Base-by-base conservation (phyloP, 2,888 invertebrate species). In the Plusia festucae region DNA sequence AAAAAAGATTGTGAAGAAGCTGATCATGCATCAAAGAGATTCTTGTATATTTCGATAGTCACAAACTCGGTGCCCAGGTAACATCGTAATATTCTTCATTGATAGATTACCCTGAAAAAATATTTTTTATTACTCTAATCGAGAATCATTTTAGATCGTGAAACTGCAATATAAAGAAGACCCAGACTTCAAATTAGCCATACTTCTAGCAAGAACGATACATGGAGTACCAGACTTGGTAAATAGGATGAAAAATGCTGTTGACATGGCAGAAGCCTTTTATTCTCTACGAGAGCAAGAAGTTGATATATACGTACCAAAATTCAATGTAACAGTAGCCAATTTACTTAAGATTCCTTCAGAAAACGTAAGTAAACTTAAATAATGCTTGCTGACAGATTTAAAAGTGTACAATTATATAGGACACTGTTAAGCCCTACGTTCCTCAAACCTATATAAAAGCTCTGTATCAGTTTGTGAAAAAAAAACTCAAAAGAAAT, bases 61-160 rank as follows among this genome's bases (percentile, higher is more conserved):
- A 1, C 1, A 6, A 0, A 13, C 60, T 73, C 8, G 30, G 46
- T 0, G 64, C 77, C 5, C 64, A 65, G 68, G 74, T 73, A 67
- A n/a, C 9, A 20, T 20, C 1, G 1, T n/a, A n/a, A 40, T 30
- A 34, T 15, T 40, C 3, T 40, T 6, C 5, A 34, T 13, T 13
- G 11, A 13, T 34, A 1, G 1, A 13, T 13, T 27, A 8, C 27
- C 27, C 7, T 27, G 8, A 27, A 1, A 27, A 27, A 9, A 9
- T n/a, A 15, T n/a, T 40, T 40, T 40, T 40, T 6, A n/a, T n/a
- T 4, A 15, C n/a, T n/a, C 7, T 40, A 40, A 40, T 40, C 40
- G 18, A 11, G 0, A 27, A 55, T 32, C 57, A 9, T 54, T 73
- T 70, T 30, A 79, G 79, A 15, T 78, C 18, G 2, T 79, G 18